These are phyloP conservation scores for Orgyia antiqua DNA, from an alignment of 2,888 invertebrate species.

Conservation along the genomic window DNA sequence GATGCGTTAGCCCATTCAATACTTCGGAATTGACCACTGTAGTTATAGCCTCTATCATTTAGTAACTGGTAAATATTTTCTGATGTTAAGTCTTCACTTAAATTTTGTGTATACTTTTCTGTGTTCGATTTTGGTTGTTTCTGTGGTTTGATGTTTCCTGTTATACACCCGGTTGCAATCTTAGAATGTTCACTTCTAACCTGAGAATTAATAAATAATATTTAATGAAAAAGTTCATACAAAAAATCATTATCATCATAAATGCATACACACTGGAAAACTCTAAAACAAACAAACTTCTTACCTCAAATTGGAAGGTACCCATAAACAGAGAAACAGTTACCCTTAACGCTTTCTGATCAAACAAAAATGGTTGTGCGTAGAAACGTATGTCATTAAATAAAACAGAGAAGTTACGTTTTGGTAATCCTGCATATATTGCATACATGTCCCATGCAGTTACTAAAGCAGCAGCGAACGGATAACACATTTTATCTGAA, in stretches of 20 bases:
- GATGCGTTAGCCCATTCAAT: conserved; percentile 24
- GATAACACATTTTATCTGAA: conserved; percentile 81
- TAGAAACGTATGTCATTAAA: conserved; percentile 79
- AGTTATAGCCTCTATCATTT: too few species aligned
- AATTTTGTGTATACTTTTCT: neutral
- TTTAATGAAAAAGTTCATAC: too few species aligned
- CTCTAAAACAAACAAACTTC: too few species aligned
- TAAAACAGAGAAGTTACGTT: conserved; percentile 81
- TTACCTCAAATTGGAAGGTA: conserved; percentile 77
- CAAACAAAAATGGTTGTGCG: conserved; percentile 74
- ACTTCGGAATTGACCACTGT: conserved; percentile 36
- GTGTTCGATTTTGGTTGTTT: too few species aligned
- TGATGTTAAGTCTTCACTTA: conserved; percentile 19
- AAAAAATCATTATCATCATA: too few species aligned
- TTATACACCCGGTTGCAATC: neutral
- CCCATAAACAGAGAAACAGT: conserved; percentile 78
- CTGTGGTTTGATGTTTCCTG: too few species aligned
- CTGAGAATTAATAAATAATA: too few species aligned
- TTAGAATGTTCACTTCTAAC: neutral
- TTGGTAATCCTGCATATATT: conserved; percentile 68
- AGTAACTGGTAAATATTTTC: conserved; percentile 32
- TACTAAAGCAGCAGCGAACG: conserved; percentile 85
- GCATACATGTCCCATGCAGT: conserved; percentile 84
- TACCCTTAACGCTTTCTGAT: conserved; percentile 72
- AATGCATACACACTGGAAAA: too few species aligned